Percentiles rank a stretch among this genome's conserved stretches.
Evolutionary conservation across 2,113 vertebrate species (phyloP).

Genomic region (Myotis brandtii): DNA sequence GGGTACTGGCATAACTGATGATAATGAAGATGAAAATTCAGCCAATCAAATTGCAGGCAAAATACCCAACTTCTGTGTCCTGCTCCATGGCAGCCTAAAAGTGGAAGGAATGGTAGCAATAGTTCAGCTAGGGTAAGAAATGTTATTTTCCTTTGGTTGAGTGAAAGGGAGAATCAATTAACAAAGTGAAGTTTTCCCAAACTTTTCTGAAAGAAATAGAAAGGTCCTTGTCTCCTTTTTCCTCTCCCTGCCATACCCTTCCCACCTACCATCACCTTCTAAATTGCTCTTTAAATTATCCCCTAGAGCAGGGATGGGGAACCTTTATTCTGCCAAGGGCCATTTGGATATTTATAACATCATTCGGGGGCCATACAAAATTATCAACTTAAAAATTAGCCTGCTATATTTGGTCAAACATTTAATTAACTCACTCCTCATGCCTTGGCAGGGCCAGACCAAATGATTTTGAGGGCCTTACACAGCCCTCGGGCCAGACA

Average conservation of each 20-base stretch:
- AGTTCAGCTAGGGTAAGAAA: constrained; percentile 95
- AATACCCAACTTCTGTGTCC: constrained; percentile 98
- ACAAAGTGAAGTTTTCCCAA: background rate
- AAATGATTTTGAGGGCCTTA: no score
- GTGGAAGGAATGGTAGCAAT: constrained; percentile 99
- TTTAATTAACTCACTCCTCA: no score
- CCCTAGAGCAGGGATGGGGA: background rate
- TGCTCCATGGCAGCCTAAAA: constrained; percentile 97
- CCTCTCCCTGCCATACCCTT: background rate
- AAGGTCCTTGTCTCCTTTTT: background rate
- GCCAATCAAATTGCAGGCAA: constrained; percentile 98
- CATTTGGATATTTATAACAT: no score
- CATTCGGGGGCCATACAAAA: no score
- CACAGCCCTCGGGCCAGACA: no score
- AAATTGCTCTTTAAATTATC: constrained; percentile 1
- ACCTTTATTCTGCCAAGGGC: no score
- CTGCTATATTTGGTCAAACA: no score
- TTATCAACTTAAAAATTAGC: no score
- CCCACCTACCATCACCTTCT: background rate
- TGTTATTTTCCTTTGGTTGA: constrained; percentile 27
- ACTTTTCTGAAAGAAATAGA: constrained; percentile 36
- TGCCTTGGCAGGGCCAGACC: no score
- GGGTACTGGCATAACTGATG: constrained; percentile 94
- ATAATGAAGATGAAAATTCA: constrained; percentile 96
- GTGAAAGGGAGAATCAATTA: background rate